Evolutionary conservation across 2,113 vertebrate species (phyloP).

Genomic region (Psilopsiagon aymara): DNA sequence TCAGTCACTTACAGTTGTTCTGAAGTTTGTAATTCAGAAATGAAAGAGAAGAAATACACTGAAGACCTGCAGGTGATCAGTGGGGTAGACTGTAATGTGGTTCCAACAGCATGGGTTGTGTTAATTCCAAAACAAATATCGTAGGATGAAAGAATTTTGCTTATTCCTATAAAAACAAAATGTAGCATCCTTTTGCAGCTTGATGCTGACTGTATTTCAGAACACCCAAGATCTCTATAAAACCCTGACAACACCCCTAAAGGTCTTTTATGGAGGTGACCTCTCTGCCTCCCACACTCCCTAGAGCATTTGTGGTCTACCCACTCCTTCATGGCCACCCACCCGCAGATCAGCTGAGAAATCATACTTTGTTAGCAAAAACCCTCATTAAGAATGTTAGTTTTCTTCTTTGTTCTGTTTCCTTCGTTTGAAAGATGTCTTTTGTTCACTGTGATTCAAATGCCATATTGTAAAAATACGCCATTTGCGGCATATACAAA

Average conservation of each 20-base stretch:
- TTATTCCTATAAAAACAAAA: neutral
- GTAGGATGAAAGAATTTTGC: neutral
- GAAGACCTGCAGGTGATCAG: neutral
- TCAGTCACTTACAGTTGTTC: rapidly evolving
- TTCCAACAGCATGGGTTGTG: neutral
- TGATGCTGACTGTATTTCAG: no score
- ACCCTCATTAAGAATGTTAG: neutral
- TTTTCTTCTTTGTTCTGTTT: constrained; percentile 21
- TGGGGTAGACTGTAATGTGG: neutral
- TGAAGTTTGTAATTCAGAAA: neutral
- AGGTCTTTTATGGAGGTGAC: constrained; percentile 13
- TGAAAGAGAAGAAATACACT: neutral
- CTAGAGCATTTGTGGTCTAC: neutral
- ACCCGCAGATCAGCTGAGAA: constrained; percentile 56
- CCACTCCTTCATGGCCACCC: constrained; percentile 30
- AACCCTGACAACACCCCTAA: neutral
- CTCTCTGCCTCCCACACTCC: constrained; percentile 24
- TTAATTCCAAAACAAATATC: neutral
- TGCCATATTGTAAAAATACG: neutral
- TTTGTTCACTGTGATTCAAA: neutral
- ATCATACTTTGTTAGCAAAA: constrained; percentile 5
- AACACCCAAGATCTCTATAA: constrained; percentile 22
- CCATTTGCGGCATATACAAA: neutral
- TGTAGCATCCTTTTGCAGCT: neutral
- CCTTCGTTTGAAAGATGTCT: neutral